These are phyloP conservation scores for Anguilla obscura DNA, from an alignment of 2,797 vertebrate genomes.

Conservation along the genomic window DNA sequence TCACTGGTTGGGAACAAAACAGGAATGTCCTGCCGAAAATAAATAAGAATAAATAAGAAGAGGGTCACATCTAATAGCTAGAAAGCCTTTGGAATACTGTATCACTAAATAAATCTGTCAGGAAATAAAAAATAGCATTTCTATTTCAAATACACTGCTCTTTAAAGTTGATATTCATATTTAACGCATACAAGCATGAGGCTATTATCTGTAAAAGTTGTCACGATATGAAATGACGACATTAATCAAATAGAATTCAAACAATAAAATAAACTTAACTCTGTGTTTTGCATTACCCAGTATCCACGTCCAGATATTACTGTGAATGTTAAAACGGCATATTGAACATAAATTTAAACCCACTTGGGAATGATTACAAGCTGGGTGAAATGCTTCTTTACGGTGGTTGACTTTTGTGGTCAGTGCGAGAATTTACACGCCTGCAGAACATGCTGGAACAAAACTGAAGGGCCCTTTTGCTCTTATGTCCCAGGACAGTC, in stretches of 20 bases:
- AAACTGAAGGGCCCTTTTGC: neutral
- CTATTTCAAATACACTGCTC: neutral
- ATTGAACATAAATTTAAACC: neutral
- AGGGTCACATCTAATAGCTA: neutral
- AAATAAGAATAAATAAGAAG: neutral
- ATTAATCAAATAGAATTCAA: neutral
- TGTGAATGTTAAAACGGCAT: neutral
- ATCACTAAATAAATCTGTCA: neutral
- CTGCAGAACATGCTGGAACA: neutral
- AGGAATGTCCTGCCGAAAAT: neutral
- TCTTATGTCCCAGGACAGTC: neutral
- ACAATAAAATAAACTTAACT: neutral
- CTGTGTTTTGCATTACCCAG: neutral
- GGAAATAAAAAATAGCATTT: neutral
- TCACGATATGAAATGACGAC: neutral
- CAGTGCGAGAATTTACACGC: neutral
- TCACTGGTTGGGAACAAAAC: slow-evolving; percentile 13
- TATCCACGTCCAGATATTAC: neutral
- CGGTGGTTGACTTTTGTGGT: neutral
- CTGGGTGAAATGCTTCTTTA: neutral
- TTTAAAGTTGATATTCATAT: neutral
- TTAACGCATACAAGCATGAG: neutral
- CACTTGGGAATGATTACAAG: neutral
- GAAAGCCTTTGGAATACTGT: neutral
- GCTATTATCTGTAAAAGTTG: neutral